These are phyloP conservation scores for Caloenas nicobarica DNA, from an alignment of 2,113 vertebrate species.

Conservation along the genomic window DNA sequence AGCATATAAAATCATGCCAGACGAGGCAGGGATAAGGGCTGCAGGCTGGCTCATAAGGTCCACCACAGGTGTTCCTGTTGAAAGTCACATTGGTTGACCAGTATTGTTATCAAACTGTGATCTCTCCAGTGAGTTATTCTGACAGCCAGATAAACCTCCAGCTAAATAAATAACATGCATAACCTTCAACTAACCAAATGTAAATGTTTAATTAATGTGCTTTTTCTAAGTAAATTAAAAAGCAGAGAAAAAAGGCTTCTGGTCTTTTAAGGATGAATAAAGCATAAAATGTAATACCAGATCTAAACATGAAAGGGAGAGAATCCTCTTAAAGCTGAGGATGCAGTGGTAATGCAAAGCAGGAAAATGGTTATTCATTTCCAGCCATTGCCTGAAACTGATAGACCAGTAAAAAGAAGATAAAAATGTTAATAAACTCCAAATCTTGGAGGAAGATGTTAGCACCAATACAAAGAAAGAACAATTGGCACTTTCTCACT, in stretches of 20 bases:
- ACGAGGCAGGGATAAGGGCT: conserved; percentile 29
- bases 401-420: neutral
- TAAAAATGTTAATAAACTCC: neutral
- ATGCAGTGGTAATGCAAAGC: conserved; percentile 1
- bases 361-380: conserved; percentile 7
- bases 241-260: neutral
- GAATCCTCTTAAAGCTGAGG: conserved; percentile 48
- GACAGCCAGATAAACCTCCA: conserved; percentile 49
- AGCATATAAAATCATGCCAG: conserved; percentile 8
- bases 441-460: neutral
- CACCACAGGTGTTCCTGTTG: conserved; percentile 6
- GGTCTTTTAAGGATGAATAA: conserved; percentile 48
- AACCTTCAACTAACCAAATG: conserved; percentile 31
- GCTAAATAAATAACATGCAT: conserved; percentile 5
- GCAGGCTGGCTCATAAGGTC: neutral
- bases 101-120: neutral
- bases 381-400: neutral
- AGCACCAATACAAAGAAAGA: neutral
- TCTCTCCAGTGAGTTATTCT: conserved; percentile 32
- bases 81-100: conserved; percentile 26
- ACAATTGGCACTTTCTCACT: neutral
- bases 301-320: conserved; percentile 24
- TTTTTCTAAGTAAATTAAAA: conserved; percentile 56
- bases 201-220: conserved; percentile 35
- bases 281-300: conserved; percentile 40